These are phyloP conservation scores for Parasteatoda lunata DNA, from an alignment of 2,888 invertebrate species.

Conservation along the genomic window DNA sequence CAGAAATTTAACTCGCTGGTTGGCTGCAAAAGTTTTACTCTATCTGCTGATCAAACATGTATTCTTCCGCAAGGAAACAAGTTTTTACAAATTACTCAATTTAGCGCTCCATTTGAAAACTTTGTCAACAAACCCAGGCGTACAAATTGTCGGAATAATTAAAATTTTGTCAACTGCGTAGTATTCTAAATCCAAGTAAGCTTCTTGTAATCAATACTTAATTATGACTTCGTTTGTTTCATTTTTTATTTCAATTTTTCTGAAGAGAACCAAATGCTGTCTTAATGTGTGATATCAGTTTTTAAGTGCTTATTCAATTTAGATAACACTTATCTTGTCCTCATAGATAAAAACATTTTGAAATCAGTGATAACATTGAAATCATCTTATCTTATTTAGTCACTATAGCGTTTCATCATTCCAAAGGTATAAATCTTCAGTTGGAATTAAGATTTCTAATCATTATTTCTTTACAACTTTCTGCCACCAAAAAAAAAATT, in stretches of 20 bases:
- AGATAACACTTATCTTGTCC: constrained; percentile 19
- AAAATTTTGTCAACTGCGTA: too few species aligned
- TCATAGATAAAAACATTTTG: constrained; percentile 38
- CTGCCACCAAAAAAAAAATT: background rate
- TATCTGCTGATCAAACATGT: background rate
- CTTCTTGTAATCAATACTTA: too few species aligned
- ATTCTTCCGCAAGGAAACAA: background rate
- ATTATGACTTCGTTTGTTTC: too few species aligned
- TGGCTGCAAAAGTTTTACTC: background rate
- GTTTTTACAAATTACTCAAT: background rate
- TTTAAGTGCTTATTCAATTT: background rate
- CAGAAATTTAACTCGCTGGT: background rate
- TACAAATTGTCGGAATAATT: too few species aligned
- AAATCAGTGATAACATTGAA: constrained; percentile 18
- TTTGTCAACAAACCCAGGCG: background rate
- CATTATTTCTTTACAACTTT: background rate
- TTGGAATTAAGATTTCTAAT: background rate
- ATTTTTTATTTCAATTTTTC: too few species aligned
- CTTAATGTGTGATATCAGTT: too few species aligned
- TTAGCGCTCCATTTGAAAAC: constrained; percentile 17
- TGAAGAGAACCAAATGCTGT: too few species aligned
- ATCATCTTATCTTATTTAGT: constrained; percentile 13
- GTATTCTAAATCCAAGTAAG: too few species aligned
- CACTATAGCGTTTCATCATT: constrained; percentile 20
- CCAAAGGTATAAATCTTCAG: constrained; percentile 39